Evolutionary conservation across 2,888 invertebrate species (phyloP).

Genomic region (Malthinus seriepunctatus): DNA sequence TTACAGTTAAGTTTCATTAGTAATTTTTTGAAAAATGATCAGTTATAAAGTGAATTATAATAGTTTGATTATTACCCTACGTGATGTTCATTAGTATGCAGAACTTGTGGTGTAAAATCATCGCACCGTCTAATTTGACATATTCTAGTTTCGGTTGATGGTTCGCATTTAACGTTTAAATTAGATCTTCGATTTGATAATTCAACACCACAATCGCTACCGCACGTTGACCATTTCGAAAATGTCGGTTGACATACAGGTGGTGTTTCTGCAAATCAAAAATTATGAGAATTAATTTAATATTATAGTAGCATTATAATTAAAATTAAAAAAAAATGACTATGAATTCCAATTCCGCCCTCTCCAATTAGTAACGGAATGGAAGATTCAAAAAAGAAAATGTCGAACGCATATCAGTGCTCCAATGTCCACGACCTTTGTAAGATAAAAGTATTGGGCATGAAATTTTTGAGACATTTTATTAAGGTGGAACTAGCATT

Average conservation of each 20-base stretch:
- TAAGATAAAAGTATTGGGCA: too few species aligned
- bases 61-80: slow-evolving; percentile 49
- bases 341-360: too few species aligned
- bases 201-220: slow-evolving; percentile 66
- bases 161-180: slow-evolving; percentile 63
- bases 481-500: too few species aligned
- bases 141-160: slow-evolving; percentile 64
- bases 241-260: slow-evolving; percentile 54
- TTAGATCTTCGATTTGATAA: slow-evolving; percentile 65
- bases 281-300: not conserved
- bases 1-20: not conserved
- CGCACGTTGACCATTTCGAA: slow-evolving; percentile 66
- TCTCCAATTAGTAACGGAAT: too few species aligned
- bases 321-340: too few species aligned
- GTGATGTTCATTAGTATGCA: slow-evolving; percentile 49
- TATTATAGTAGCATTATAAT: not conserved
- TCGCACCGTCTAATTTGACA: slow-evolving; percentile 65
- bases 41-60: not conserved
- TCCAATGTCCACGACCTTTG: too few species aligned
- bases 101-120: slow-evolving; percentile 33
- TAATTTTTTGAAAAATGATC: not conserved
- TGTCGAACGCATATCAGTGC: too few species aligned
- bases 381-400: too few species aligned
- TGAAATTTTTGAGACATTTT: too few species aligned
- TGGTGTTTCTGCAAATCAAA: slow-evolving; percentile 52